A percentile compares a stretch with the other conserved stretches of the same genome.
Evolutionary conservation across 2,888 invertebrate genomes (phyloP).

Genomic region (Polydrusus tereticollis): DNA sequence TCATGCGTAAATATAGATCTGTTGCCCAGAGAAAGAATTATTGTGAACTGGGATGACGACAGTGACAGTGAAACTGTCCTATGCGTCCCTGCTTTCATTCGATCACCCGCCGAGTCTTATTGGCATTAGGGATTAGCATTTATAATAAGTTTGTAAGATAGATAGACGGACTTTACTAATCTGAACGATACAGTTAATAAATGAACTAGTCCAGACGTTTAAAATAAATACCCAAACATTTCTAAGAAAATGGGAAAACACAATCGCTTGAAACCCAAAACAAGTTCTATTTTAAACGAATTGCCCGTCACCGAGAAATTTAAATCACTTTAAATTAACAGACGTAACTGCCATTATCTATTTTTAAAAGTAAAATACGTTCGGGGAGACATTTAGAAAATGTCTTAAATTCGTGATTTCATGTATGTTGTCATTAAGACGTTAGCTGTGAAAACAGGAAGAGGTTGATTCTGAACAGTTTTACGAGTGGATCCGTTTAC

Average conservation of each 20-base stretch:
- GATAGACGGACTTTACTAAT: too few species aligned
- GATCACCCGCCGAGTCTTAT: too few species aligned
- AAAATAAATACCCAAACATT: conserved; percentile 7
- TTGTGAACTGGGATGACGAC: too few species aligned
- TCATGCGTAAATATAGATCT: too few species aligned
- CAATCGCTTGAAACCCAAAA: conserved; percentile 26
- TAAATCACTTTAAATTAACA: conserved; percentile 20
- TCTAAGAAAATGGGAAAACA: conserved; percentile 29
- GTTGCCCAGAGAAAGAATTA: too few species aligned
- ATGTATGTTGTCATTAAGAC: conserved; percentile 37
- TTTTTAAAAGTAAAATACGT: conserved; percentile 27
- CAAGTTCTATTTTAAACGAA: conserved; percentile 23
- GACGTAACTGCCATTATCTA: conserved; percentile 24
- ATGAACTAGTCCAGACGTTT: not conserved
- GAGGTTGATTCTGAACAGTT: conserved; percentile 23
- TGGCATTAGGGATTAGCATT: too few species aligned
- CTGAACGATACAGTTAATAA: too few species aligned
- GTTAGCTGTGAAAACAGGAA: conserved; percentile 41
- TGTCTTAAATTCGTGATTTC: conserved; percentile 45
- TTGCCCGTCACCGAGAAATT: conserved; percentile 23
- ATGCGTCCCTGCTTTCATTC: too few species aligned
- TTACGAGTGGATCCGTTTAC: conserved; percentile 23
- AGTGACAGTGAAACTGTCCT: too few species aligned
- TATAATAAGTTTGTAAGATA: too few species aligned
- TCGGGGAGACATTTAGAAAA: conserved; percentile 34